Evolutionary conservation across 2,113 vertebrate genomes (phyloP).

Genomic region (Chamaea fasciata): DNA sequence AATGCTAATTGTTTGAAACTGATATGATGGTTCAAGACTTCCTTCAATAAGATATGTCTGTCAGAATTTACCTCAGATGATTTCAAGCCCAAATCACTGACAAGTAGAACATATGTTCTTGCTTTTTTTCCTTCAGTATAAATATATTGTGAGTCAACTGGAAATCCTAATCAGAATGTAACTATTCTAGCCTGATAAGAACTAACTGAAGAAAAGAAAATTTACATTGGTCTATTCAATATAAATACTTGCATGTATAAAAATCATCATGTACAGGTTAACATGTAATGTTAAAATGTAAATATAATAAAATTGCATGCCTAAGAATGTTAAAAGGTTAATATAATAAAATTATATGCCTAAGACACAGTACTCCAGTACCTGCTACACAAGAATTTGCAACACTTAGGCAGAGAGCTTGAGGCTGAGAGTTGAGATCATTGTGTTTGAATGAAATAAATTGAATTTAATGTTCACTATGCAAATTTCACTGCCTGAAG

Average conservation of each 20-base stretch:
- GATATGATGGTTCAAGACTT: background rate
- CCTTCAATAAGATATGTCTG: background rate
- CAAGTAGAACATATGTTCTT: background rate
- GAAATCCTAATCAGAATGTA: background rate
- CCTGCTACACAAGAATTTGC: background rate
- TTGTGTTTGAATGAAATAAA: background rate
- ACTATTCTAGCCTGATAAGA: background rate
- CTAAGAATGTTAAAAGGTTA: background rate
- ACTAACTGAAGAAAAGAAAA: background rate
- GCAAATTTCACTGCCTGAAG: background rate
- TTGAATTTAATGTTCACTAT: background rate
- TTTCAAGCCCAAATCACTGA: background rate
- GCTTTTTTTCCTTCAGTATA: background rate
- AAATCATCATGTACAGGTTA: background rate
- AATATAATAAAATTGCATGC: background rate
- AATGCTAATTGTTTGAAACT: background rate
- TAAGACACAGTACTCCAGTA: background rate
- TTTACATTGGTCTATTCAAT: background rate
- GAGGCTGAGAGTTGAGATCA: background rate
- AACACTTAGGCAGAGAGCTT: background rate
- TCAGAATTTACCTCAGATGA: background rate
- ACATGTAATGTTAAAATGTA: background rate
- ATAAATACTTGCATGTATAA: background rate
- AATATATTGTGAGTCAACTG: background rate
- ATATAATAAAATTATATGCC: background rate